A percentile compares a stretch with the other conserved stretches of the same genome.
Conservation (phyloP, 2,113 vertebrate genomes). For the Micromys minutus region DNA sequence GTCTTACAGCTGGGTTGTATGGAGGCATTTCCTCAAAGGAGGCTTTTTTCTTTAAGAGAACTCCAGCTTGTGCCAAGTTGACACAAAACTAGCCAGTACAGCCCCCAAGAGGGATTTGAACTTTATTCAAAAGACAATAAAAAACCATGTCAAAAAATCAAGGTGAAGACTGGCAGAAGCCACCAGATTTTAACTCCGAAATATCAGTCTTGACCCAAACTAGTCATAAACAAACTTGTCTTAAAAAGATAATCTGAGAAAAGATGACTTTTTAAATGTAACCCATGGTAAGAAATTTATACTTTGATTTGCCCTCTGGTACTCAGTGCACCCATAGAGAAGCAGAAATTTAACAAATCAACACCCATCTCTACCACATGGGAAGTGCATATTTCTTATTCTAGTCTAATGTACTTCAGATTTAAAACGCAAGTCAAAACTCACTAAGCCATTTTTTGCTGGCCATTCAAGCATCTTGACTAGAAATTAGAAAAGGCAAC, state of each 20-base stretch:
- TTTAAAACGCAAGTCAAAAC: background rate
- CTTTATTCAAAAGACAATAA: background rate
- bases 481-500: background rate
- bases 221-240: background rate
- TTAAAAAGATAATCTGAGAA: background rate
- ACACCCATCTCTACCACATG: background rate
- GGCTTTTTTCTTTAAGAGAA: too few species aligned
- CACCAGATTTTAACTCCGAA: background rate
- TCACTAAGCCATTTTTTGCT: background rate
- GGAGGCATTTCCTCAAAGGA: too few species aligned
- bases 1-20: too few species aligned
- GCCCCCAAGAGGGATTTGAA: background rate
- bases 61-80: too few species aligned
- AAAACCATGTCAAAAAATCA: background rate
- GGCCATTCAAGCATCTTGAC: background rate
- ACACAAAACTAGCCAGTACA: too few species aligned
- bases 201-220: background rate
- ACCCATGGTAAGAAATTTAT: background rate
- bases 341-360: background rate
- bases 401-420: background rate
- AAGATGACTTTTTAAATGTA: background rate
- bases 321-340: background rate
- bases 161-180: background rate
- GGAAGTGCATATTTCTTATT: background rate
- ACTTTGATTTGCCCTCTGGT: background rate